A percentile compares a stretch with the other conserved stretches of the same genome.
Conservation (phyloP, 2,113 vertebrate species). For the Monopterus albus region DNA sequence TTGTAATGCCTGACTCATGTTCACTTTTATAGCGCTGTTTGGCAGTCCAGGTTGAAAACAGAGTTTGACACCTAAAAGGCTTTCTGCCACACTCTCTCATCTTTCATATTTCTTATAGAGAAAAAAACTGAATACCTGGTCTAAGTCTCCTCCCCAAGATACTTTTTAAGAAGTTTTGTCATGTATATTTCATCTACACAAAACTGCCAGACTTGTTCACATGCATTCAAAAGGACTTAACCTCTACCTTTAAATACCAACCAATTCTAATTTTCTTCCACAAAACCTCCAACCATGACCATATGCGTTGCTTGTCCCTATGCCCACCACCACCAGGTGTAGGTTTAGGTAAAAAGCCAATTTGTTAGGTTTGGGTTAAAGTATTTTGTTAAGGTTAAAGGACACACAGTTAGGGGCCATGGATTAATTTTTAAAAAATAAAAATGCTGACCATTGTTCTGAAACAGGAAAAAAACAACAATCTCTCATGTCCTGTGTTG, state of each 20-base stretch:
- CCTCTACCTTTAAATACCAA: not conserved
- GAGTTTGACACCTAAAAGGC: not conserved
- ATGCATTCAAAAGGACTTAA: constrained; percentile 21
- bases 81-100: not conserved
- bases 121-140: constrained; percentile 10
- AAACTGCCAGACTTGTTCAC: constrained; percentile 13
- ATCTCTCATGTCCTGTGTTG: too few relatives aligned
- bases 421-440: too few relatives aligned
- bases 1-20: not conserved
- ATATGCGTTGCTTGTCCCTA: too few relatives aligned
- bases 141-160: not conserved
- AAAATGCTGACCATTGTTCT: too few relatives aligned
- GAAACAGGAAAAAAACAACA: too few relatives aligned
- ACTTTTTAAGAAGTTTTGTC: not conserved
- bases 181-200: constrained; percentile 18
- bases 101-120: not conserved
- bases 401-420: too few relatives aligned
- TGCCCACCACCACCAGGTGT: too few relatives aligned
- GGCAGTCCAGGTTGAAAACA: not conserved
- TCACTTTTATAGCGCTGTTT: not conserved
- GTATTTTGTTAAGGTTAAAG: too few relatives aligned
- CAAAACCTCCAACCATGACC: too few relatives aligned
- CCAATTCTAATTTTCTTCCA: constrained; percentile 7
- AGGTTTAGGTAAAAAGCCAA: too few relatives aligned
- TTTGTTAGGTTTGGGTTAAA: too few relatives aligned